Base-by-base conservation (phyloP, 1,140 invertebrate genomes). In the Prorops nasuta region DNA sequence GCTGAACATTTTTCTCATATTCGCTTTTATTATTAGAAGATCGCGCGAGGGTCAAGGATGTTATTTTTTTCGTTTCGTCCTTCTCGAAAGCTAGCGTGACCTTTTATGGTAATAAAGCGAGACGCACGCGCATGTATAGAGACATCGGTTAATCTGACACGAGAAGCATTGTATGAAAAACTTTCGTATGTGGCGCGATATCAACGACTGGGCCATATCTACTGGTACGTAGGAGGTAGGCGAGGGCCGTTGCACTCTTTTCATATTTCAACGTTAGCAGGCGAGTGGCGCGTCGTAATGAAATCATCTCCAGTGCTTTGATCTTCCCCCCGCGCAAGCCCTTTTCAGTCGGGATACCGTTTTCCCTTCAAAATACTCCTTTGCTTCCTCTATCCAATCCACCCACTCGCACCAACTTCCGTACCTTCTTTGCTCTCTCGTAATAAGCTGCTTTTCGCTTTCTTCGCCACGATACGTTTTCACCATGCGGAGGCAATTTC, bases 241-340 rank as follows among this genome's bases (percentile, higher is more conserved):
- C n/a, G n/a, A n/a, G 54, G 59, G 63, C 46, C 56, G 32, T 53
- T 58, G 51, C 61, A 74, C 67, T 74, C 69, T 74, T 76, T 70
- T 77, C 70, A 77, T 75, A 77, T 75, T 74, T 73, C 67, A 72
- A 67, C 66, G 63, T 58, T n/a, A 73, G 66, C 63, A 68, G 64
- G 70, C 66, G 65, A 75, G 69, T 70, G 66, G 64, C 68, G 66
- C 66, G 69, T 68, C 64, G 61, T 77, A 77, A 77, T 77, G 71
- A 76, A 76, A 76, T 77, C 68, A 77, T 75, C 69, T 69, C 63
- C 65, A 66, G 57, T 60, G 63, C 75, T 77, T 77, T 77, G 75
- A 77, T 77, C 75, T 75, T 70, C 57, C 61, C 51, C 58, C 57
- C 55, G 46, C 54, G 50, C 46, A 58, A 54, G 59, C 55, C 52